A percentile compares a stretch with the other conserved stretches of the same genome.
phyloP scores from a whole-genome alignment of 2,888 invertebrate genomes.

The Drosophila mimica region DNA sequence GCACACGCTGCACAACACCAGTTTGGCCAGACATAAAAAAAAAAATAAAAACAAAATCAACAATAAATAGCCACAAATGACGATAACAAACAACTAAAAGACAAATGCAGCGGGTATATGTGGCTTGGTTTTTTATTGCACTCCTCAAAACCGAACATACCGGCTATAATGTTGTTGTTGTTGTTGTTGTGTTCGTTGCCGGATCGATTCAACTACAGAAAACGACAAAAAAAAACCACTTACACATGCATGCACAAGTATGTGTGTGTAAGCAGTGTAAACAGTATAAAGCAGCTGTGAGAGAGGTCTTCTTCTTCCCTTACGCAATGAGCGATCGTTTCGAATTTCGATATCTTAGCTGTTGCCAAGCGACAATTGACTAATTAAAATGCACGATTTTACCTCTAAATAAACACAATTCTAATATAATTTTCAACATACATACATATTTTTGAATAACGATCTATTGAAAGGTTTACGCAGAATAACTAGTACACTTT shows the following conservation, averaged over 20 bases:
- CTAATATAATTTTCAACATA: neutral
- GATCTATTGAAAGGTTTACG: neutral
- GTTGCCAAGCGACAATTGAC: slow-evolving; percentile 19
- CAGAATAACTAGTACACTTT: neutral
- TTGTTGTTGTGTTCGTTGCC: slow-evolving; percentile 30
- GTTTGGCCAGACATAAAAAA: slow-evolving; percentile 33
- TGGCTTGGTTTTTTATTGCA: slow-evolving; percentile 56
- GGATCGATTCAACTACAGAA: slow-evolving; percentile 50
- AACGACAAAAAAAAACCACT: slow-evolving; percentile 11
- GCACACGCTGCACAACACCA: slow-evolving; percentile 33
- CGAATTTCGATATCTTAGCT: slow-evolving; percentile 12
- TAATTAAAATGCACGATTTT: neutral
- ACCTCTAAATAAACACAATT: neutral
- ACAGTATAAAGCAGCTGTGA: slow-evolving; percentile 50
- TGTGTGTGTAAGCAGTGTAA: slow-evolving; percentile 31
- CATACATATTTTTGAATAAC: neutral
- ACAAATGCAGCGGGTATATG: slow-evolving; percentile 62
- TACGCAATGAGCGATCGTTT: slow-evolving; percentile 63
- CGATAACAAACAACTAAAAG: slow-evolving; percentile 49
- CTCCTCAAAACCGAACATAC: slow-evolving; percentile 44
- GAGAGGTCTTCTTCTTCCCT: slow-evolving; percentile 41
- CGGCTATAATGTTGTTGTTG: slow-evolving; percentile 43
- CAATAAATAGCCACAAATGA: slow-evolving; percentile 49
- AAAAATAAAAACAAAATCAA: slow-evolving; percentile 21
- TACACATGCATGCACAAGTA: neutral